These are phyloP conservation scores for Pimpla rufipes DNA, from an alignment of 2,888 invertebrate genomes.

Conservation along the genomic window DNA sequence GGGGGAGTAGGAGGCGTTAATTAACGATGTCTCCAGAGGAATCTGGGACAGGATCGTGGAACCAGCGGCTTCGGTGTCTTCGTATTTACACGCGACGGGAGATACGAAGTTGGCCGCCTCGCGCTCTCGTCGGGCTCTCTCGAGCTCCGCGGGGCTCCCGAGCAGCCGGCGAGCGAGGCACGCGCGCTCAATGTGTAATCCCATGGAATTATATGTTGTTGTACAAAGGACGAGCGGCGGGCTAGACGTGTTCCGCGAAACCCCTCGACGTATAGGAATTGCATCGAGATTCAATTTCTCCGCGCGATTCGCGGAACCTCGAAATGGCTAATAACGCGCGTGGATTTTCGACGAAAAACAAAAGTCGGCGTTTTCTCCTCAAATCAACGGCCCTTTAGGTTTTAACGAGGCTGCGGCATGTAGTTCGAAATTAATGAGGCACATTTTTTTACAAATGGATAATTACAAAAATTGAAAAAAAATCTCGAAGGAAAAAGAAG, in stretches of 20 bases:
- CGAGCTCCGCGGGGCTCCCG: slow-evolving; percentile 25
- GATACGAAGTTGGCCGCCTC: slow-evolving; percentile 54
- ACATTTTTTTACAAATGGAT: no score
- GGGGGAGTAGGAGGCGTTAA: slow-evolving; percentile 59
- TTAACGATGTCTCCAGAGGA: slow-evolving; percentile 70
- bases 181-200: slow-evolving; percentile 66
- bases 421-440: no score
- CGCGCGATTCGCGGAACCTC: neutral
- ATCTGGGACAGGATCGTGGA: slow-evolving; percentile 68
- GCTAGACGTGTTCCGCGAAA: slow-evolving; percentile 31
- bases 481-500: no score
- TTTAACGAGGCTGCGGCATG: no score
- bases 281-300: slow-evolving; percentile 8
- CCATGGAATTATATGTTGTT: slow-evolving; percentile 39
- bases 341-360: neutral
- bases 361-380: neutral
- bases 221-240: slow-evolving; percentile 19
- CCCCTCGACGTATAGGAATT: slow-evolving; percentile 20
- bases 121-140: neutral
- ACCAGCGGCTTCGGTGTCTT: slow-evolving; percentile 58
- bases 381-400: neutral
- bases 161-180: slow-evolving; percentile 46
- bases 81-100: slow-evolving; percentile 57
- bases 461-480: no score
- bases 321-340: neutral